Base-by-base conservation (phyloP, 1,140 invertebrate species). In the Pogonognathellus flavescens region DNA sequence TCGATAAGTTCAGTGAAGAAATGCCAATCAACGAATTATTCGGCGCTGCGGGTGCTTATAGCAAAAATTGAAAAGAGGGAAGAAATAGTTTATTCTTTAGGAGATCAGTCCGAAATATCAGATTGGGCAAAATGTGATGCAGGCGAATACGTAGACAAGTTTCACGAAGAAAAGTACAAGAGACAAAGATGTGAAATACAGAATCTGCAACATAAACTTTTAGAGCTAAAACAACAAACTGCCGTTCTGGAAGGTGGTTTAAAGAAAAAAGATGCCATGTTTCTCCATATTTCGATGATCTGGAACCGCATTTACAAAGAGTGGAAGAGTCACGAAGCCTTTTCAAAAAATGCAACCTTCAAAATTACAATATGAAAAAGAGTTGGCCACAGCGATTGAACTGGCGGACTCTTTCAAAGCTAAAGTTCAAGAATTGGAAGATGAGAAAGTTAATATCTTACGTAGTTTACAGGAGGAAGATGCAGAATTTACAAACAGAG, bases 131-230 rank as follows among this genome's bases (percentile, higher is more conserved):
- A 85, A 57, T 60, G 53, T 25, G 83, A 70, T 11, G 81, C 83
- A 11, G 41, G 52, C 5, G 72, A 85, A 25, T 87, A 83, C 57
- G 9, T 76, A 0, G 83, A 88, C 55, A 88, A 87, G 59, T 88
- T 84, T 83, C 83, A 87, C 31, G 86, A 86, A 31, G 88, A 88
- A 72, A 86, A 84, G 22, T 85, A 83, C 20, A 85, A 82, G 81
- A 18, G 88, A 50, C 57, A 87, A 60, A 62, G 84, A 2, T 88
- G 88, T 83, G 88, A 87, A 83, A 86, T 87, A 20, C n/a, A 31
- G 16, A 52, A n/a, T 18, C 66, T 88, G 8, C 86, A 87, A 50
- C 84, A 86, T 41, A 50, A 72, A 18, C 52, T 87, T 41, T 76
- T 88, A 13, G 83, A 86, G 57, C 25, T 84, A 13, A 86, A 84